Evolutionary conservation across 2,888 invertebrate genomes (phyloP).

Genomic region (Rhogogaster chlorosoma): DNA sequence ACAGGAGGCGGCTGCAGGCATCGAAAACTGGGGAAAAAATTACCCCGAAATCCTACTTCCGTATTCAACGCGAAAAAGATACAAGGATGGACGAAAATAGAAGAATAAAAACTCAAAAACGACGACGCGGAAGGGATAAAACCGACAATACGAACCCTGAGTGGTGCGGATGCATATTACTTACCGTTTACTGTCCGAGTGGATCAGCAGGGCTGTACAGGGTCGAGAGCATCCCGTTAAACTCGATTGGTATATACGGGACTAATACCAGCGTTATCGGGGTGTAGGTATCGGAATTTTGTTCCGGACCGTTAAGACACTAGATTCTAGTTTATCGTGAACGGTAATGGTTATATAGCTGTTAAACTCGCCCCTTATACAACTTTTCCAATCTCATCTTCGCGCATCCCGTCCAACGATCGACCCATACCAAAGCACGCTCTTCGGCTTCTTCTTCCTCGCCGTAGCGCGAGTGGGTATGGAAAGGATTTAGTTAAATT

Average conservation of each 20-base stretch:
- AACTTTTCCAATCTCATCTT: slow-evolving; percentile 81
- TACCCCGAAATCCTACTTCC: background rate
- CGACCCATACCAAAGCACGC: slow-evolving; percentile 56
- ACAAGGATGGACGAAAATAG: background rate
- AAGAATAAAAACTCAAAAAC: background rate
- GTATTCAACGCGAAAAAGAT: background rate
- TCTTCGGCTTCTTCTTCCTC: slow-evolving; percentile 32
- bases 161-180: slow-evolving; percentile 17
- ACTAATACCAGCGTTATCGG: slow-evolving; percentile 59
- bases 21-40: background rate
- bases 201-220: background rate
- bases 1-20: too few relatives aligned
- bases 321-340: slow-evolving; percentile 76
- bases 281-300: slow-evolving; percentile 66
- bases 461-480: slow-evolving; percentile 54
- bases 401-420: slow-evolving; percentile 73
- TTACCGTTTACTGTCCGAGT: slow-evolving; percentile 25
- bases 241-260: slow-evolving; percentile 73
- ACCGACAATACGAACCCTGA: background rate
- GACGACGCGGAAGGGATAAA: background rate
- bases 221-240: slow-evolving; percentile 67
- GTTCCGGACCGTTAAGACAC: slow-evolving; percentile 75
- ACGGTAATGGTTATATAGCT: slow-evolving; percentile 76
- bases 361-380: slow-evolving; percentile 78
- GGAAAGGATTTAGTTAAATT: slow-evolving; percentile 79